phyloP scores from a whole-genome alignment of 2,113 vertebrate genomes.

The Sinocyclocheilus rhinocerous region DNA sequence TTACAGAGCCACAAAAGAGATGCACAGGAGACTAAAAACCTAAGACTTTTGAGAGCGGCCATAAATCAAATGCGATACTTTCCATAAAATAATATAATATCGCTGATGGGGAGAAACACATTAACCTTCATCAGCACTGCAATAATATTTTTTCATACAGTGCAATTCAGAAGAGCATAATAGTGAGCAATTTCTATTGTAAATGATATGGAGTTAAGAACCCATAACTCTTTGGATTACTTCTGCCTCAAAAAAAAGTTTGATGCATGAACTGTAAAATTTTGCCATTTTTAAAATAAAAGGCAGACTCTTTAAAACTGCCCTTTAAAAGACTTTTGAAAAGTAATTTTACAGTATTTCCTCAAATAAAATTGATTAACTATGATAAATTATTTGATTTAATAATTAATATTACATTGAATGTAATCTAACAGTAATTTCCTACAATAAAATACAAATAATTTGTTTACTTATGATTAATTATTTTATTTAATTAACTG shows the following conservation, averaged over 20 bases:
- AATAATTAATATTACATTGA: no score
- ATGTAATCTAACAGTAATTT: no score
- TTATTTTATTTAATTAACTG: no score
- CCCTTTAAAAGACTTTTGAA: no score
- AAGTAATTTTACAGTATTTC: no score
- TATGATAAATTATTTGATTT: no score
- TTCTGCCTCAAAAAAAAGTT: background rate
- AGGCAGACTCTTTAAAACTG: no score
- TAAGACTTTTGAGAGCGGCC: background rate
- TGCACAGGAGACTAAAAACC: slow-evolving; percentile 20
- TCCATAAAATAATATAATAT: slow-evolving; percentile 28
- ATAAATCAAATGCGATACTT: slow-evolving; percentile 19
- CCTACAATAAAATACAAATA: no score
- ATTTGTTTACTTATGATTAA: no score
- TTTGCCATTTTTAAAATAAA: background rate
- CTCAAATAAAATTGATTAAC: no score
- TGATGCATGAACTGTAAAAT: background rate
- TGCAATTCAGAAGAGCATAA: slow-evolving; percentile 1
- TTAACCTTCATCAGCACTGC: slow-evolving; percentile 24
- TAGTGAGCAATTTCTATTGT: slow-evolving; percentile 6
- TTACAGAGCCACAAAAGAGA: slow-evolving; percentile 27
- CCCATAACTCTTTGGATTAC: background rate
- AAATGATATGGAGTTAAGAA: background rate
- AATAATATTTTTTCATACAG: slow-evolving; percentile 31
- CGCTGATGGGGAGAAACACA: slow-evolving; percentile 33